Evolutionary conservation across 2,113 vertebrate genomes (phyloP), one percentile per base, ranked within the genome.

Genomic region (Variabilichromis moorii): DNA sequence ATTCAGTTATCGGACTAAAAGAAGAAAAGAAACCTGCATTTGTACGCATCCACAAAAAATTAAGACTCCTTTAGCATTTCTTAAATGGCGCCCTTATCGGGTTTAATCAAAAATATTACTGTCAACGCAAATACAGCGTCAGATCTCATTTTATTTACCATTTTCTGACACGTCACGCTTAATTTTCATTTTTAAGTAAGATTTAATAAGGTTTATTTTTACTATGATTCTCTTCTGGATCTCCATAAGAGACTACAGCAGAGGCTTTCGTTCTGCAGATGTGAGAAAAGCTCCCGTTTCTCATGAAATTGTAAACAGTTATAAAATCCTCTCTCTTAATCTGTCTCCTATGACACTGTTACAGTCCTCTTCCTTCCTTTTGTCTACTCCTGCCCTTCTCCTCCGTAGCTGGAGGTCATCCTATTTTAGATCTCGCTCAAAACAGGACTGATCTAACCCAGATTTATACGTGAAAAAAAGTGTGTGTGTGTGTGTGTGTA

Each of bases 371-470:
- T 83, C 63, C 85, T 73, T 89, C 80, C 35, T 81, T 86, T 86
- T 91, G 86, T 93, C 88, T 90, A 2, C 53, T 86, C 59, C 63
- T 90, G 91, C 78, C 89, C 91, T 93, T 92, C 91, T 90, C 90
- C 83, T 88, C 71, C 80, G 47, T 91, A 53, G 51, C 92, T 88
- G 90, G 92, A 93, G 93, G 94, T 95, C 94, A 90, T 94, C 87
- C 90, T 95, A 94, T 95, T 96, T 96, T 95, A 95, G 93, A 92
- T 59, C 71, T 87, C n/a, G 92, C 94, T 94, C 86, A 92, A 94
- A 95, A 92, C 90, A 82, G 94, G 91, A 82, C 82, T 45, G 83
- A 87, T 94, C 84, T 95, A 96, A 96, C 95, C 95, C 88, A 96
- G 95, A 96, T 96, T 95, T 91, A 88, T 83, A 63, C 1, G 68